phyloP scores from a whole-genome alignment of 1,140 invertebrate genomes.

The Solenopsis invicta region DNA sequence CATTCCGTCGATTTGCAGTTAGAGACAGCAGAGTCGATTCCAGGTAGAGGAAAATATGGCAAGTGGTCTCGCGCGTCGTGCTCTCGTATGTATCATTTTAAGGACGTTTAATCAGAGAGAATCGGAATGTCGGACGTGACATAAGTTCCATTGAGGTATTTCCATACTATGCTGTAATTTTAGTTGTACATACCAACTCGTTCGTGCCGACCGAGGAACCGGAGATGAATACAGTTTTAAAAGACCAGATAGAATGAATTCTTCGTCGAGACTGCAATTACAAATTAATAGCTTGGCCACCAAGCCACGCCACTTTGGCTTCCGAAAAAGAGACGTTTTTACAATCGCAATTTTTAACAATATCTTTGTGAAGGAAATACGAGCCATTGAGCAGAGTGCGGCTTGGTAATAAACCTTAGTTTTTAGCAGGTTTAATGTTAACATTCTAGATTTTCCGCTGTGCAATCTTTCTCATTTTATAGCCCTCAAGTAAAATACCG shows the following conservation, averaged over 20 bases:
- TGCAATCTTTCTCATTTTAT: slow-evolving; percentile 28
- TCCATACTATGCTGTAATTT: background rate
- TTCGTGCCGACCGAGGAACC: background rate
- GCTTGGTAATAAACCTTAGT: slow-evolving; percentile 13
- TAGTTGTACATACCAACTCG: background rate
- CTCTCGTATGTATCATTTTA: slow-evolving; percentile 28
- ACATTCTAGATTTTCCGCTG: slow-evolving; percentile 29
- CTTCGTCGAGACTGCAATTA: slow-evolving; percentile 44
- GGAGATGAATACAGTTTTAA: slow-evolving; percentile 27
- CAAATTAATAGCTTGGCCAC: slow-evolving; percentile 11
- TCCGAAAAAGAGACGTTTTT: background rate
- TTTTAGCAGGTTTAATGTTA: slow-evolving; percentile 18
- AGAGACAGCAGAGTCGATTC: background rate
- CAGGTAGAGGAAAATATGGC: slow-evolving; percentile 11
- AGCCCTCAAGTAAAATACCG: background rate
- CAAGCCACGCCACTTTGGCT: background rate
- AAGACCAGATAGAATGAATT: slow-evolving; percentile 21
- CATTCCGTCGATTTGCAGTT: slow-evolving; percentile 33
- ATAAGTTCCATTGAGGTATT: slow-evolving; percentile 12
- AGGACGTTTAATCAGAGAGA: slow-evolving; percentile 10
- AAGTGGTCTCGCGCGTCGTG: background rate
- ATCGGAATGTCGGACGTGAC: background rate
- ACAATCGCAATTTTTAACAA: slow-evolving; percentile 8
- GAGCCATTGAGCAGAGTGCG: background rate
- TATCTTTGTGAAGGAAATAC: slow-evolving; percentile 17